These are phyloP conservation scores for Bolinopsis microptera DNA, from an alignment of 37 sponge, comb jelly and placozoan genomes.

Conservation along the genomic window DNA sequence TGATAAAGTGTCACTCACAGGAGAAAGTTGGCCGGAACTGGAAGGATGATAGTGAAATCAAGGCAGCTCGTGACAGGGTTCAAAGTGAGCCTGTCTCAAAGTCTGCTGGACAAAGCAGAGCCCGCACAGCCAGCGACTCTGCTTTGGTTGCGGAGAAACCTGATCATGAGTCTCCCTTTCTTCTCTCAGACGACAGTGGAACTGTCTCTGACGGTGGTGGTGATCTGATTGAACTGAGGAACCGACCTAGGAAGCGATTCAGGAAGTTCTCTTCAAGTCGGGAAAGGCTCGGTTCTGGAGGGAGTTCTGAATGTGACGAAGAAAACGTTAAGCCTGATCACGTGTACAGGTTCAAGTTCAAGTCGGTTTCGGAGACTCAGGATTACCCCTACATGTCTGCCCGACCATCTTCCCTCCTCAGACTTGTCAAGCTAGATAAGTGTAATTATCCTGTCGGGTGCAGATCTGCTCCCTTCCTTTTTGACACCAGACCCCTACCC, in stretches of 20 bases:
- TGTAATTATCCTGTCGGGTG: constrained; percentile 57
- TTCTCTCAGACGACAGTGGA: constrained; percentile 28
- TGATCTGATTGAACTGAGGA: neutral
- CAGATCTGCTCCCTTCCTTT: constrained; percentile 61
- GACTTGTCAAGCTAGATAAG: constrained; percentile 45
- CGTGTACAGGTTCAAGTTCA: constrained; percentile 60
- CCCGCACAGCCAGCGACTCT: constrained; percentile 24
- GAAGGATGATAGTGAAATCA: neutral
- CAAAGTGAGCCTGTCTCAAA: neutral
- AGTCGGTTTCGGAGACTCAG: constrained; percentile 32
- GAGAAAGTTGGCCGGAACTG: neutral
- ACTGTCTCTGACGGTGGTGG: neutral
- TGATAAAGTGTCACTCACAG: neutral
- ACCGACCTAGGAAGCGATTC: constrained; percentile 30
- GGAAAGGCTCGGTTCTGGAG: constrained; percentile 54
- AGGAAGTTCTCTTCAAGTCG: neutral
- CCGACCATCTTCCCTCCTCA: constrained; percentile 30
- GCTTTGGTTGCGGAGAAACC: neutral
- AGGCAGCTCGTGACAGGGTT: neutral
- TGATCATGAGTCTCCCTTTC: neutral
- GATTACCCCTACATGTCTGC: constrained; percentile 60
- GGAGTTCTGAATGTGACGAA: constrained; percentile 27
- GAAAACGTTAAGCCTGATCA: neutral
- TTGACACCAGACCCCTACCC: constrained; percentile 1
- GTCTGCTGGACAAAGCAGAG: neutral